phyloP scores from a whole-genome alignment of 2,888 invertebrate genomes.

The Dusona sp. region DNA sequence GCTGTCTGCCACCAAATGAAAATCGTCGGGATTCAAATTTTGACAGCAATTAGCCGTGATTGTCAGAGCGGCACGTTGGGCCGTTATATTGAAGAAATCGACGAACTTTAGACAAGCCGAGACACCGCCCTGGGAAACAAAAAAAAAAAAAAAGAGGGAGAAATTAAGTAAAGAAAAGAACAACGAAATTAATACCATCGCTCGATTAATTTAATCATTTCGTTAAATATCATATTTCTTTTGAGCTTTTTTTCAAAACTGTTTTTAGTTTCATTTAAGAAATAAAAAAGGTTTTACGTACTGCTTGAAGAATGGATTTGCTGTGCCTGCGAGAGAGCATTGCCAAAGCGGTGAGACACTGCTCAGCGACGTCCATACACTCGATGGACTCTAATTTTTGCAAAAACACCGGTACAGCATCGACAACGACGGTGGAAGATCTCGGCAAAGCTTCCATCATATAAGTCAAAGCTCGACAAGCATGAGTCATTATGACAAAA shows the following conservation, averaged over 20 bases:
- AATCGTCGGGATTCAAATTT: constrained; percentile 96
- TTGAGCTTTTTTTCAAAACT: too few species aligned
- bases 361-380: constrained; percentile 99
- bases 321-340: constrained; percentile 98
- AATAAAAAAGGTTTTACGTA: constrained; percentile 83
- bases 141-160: not conserved
- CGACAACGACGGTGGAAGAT: constrained; percentile 97
- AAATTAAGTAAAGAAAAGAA: constrained; percentile 9
- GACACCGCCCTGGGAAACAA: constrained; percentile 92
- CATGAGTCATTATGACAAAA: constrained; percentile 99
- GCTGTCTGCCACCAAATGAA: constrained; percentile 95
- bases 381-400: constrained; percentile 99
- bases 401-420: constrained; percentile 98
- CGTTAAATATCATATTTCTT: too few species aligned
- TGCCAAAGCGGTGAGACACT: constrained; percentile 98
- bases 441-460: constrained; percentile 99
- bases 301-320: constrained; percentile 97
- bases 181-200: too few species aligned
- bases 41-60: constrained; percentile 99
- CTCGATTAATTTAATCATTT: not conserved
- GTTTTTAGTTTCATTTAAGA: too few species aligned
- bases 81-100: constrained; percentile 99
- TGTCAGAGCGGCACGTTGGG: constrained; percentile 97
- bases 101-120: constrained; percentile 98
- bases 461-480: constrained; percentile 98